phyloP scores from a whole-genome alignment of 2,797 vertebrate species.

The Pygocentrus nattereri region DNA sequence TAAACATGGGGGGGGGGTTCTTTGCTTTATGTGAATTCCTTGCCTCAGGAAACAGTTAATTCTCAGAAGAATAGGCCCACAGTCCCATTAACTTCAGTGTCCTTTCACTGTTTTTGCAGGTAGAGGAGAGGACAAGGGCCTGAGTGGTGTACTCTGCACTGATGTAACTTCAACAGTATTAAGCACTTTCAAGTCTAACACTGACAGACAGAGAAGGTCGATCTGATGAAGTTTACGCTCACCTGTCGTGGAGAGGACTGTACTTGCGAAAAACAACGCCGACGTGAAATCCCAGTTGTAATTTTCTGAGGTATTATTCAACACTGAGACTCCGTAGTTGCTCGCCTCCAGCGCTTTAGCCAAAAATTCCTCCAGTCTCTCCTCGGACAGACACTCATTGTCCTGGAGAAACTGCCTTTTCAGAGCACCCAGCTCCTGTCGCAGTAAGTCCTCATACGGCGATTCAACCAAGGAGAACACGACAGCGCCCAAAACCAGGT shows the following conservation, averaged over 20 bases:
- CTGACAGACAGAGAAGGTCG: background rate
- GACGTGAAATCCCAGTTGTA: conserved; percentile 97
- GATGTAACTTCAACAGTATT: background rate
- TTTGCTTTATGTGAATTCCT: background rate
- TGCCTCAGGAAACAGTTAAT: background rate
- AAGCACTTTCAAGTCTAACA: background rate
- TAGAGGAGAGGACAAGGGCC: background rate
- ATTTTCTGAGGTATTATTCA: conserved; percentile 80
- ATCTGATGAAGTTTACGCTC: conserved; percentile 58
- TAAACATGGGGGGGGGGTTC: background rate
- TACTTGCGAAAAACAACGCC: conserved; percentile 95
- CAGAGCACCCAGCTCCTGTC: conserved; percentile 79
- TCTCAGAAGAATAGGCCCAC: background rate
- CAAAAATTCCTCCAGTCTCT: conserved; percentile 87
- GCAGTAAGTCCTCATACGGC: conserved; percentile 88
- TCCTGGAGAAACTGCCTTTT: conserved; percentile 86
- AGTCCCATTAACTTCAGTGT: background rate
- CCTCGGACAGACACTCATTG: conserved; percentile 87
- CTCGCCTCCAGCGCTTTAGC: conserved; percentile 87
- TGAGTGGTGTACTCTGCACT: background rate
- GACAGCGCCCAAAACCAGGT: conserved; percentile 88
- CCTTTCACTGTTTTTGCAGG: too few species aligned
- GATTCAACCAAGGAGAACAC: conserved; percentile 93
- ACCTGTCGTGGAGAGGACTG: conserved; percentile 96
- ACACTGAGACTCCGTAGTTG: conserved; percentile 92